Percentiles rank a stretch among this genome's conserved stretches.
These are phyloP conservation scores for Cheilosia variabilis DNA, from an alignment of 2,888 invertebrate species.

Conservation along the genomic window DNA sequence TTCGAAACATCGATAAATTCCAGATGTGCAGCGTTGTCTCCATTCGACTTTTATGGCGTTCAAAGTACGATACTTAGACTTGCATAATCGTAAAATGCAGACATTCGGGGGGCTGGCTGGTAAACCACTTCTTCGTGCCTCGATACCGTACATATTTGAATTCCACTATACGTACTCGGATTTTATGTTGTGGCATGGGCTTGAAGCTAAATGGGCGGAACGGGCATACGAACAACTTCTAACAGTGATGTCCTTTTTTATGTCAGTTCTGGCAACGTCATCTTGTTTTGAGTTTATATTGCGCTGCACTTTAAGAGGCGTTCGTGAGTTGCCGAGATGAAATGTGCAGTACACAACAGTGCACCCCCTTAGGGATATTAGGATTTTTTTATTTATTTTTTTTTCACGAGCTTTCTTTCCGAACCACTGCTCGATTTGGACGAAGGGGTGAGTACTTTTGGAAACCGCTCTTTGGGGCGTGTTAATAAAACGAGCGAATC, in stretches of 20 bases:
- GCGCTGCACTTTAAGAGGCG: conserved; percentile 58
- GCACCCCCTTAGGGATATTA: conserved; percentile 28
- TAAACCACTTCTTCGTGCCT: conserved; percentile 34
- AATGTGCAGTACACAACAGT: conserved; percentile 57
- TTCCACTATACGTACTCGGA: conserved; percentile 42
- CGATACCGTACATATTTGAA: conserved; percentile 53
- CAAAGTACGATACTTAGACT: conserved; percentile 63
- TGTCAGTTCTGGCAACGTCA: conserved; percentile 62
- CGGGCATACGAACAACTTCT: conserved; percentile 4
- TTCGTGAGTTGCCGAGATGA: conserved; percentile 59
- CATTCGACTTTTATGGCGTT: conserved; percentile 69
- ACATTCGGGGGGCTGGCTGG: conserved; percentile 32
- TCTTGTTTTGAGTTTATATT: conserved; percentile 69
- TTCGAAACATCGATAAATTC: conserved; percentile 70
- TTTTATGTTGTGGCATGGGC: conserved; percentile 39
- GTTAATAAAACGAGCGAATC: conserved; percentile 25
- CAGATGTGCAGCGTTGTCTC: conserved; percentile 71
- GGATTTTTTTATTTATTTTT: conserved; percentile 23
- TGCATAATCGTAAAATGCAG: conserved; percentile 72
- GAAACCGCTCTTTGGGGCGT: conserved; percentile 26
- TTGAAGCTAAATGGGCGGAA: background rate
- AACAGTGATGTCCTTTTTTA: conserved; percentile 39
- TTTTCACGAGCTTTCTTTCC: conserved; percentile 31
- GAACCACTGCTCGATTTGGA: conserved; percentile 44
- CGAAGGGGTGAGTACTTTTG: background rate